Base-by-base conservation (phyloP, 2,888 invertebrate species). In the Hofmannophila pseudospretella region DNA sequence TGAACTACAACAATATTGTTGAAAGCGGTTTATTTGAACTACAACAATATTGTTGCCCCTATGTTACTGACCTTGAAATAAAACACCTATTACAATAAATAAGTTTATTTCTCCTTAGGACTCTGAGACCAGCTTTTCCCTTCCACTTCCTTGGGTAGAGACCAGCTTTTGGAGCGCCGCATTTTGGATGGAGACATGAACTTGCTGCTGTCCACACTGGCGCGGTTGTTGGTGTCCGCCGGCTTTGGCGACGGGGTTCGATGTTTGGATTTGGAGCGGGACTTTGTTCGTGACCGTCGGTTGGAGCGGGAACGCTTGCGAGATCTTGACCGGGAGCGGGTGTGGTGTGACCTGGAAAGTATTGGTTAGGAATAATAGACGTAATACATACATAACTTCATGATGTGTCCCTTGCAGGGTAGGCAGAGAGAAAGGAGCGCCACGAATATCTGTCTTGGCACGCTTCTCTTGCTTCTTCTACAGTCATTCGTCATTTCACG, bases 101-200 rank as follows among this genome's bases (percentile, higher is more conserved):
- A 16, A 28, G 23, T 50, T 46, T 41, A 47, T 38, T 59, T 50
- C 2, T 69, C 61, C 32, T 64, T 69, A 4, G 88, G 88, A 35
- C 87, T 85, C 44, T 80, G 86, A 0, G 90, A 89, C 89, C 90
- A 89, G 0, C 89, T 89, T 44, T 85, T 82, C 27, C 70, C 71
- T 16, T 64, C 84, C 51, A 11, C 78, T 49, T 88, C 88, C 44
- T 80, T 88, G 0, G 90, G 90, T 32, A 89, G 59, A 0, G 91
- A 91, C 90, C 91, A 91, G 9, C 91, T 90, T 46, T 88, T 89
- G 1, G 90, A 89, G 0, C 89, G 66, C 9, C 30, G 26, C 32
- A 33, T 33, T 2, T 38, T 45, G 7, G 8, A 30, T 1, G 49
- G 54, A 0, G 62, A 52, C 2, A 52, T 43, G 2, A 47, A 35